Evolutionary conservation across 2,113 vertebrate genomes (phyloP).

Genomic region (Anoura caudifer): DNA sequence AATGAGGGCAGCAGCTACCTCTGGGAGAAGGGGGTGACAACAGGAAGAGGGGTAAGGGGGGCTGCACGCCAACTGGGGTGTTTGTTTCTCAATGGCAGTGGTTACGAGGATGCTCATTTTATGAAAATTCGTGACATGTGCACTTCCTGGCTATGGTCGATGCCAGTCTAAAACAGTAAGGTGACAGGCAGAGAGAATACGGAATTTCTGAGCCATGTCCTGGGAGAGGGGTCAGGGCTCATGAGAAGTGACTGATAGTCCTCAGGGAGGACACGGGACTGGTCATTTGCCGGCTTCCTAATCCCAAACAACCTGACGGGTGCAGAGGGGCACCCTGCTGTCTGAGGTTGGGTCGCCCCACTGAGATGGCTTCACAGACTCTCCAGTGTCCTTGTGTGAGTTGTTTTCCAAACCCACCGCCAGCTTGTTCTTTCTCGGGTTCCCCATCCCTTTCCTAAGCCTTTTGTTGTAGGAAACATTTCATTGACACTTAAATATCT

Average conservation of each 20-base stretch:
- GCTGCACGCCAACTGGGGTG: rapidly evolving
- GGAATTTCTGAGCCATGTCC: background rate
- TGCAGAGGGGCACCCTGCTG: background rate
- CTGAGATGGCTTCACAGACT: background rate
- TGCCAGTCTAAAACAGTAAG: background rate
- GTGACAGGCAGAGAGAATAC: background rate
- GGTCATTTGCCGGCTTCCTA: background rate
- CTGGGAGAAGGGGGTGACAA: background rate
- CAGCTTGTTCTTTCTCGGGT: background rate
- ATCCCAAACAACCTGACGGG: background rate
- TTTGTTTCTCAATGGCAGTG: background rate
- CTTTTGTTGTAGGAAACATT: background rate
- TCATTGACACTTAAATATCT: background rate
- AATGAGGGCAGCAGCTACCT: background rate
- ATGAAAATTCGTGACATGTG: background rate
- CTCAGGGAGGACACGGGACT: background rate
- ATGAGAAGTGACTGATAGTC: background rate
- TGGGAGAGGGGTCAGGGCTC: background rate
- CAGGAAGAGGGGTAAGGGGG: background rate
- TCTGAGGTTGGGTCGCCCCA: background rate
- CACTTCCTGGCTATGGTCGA: background rate
- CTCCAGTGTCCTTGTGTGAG: background rate
- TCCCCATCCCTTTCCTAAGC: background rate
- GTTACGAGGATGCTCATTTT: background rate
- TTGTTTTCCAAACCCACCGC: background rate